These are phyloP conservation scores for Trypoxylon attenuatum DNA, from an alignment of 2,888 invertebrate species.

Conservation along the genomic window DNA sequence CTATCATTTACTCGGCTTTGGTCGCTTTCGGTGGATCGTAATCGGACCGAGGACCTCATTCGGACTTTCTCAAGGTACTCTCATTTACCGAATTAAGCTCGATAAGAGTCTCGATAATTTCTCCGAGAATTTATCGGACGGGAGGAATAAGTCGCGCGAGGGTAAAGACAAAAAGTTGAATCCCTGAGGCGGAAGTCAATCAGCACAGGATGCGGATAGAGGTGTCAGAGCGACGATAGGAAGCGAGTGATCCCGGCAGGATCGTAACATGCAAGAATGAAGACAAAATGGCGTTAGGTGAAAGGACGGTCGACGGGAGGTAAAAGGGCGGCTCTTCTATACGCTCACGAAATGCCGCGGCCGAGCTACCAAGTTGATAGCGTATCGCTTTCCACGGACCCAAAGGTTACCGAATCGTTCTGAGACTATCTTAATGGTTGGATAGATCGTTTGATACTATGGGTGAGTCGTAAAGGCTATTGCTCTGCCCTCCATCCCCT, in stretches of 20 bases:
- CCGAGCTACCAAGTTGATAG: slow-evolving; percentile 69
- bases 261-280: slow-evolving; percentile 39
- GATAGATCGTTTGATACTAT: slow-evolving; percentile 75
- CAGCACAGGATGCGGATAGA: slow-evolving; percentile 22
- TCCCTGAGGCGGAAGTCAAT: slow-evolving; percentile 9
- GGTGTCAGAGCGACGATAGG: slow-evolving; percentile 12
- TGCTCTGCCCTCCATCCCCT: slow-evolving; percentile 67
- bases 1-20: not conserved
- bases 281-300: slow-evolving; percentile 59
- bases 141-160: too few species aligned
- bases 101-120: not conserved
- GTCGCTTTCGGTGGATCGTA: not conserved
- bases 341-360: slow-evolving; percentile 65
- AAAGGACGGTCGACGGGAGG: slow-evolving; percentile 46
- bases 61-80: not conserved
- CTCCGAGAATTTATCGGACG: not conserved
- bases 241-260: slow-evolving; percentile 41
- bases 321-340: slow-evolving; percentile 51
- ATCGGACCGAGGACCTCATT: not conserved
- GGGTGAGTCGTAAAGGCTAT: slow-evolving; percentile 75
- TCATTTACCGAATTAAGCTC: not conserved
- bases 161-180: too few species aligned
- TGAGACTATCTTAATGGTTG: slow-evolving; percentile 75
- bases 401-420: slow-evolving; percentile 75
- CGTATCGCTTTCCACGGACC: slow-evolving; percentile 73